Conservation (phyloP, 2,888 invertebrate species). For the Troides aeacus region DNA sequence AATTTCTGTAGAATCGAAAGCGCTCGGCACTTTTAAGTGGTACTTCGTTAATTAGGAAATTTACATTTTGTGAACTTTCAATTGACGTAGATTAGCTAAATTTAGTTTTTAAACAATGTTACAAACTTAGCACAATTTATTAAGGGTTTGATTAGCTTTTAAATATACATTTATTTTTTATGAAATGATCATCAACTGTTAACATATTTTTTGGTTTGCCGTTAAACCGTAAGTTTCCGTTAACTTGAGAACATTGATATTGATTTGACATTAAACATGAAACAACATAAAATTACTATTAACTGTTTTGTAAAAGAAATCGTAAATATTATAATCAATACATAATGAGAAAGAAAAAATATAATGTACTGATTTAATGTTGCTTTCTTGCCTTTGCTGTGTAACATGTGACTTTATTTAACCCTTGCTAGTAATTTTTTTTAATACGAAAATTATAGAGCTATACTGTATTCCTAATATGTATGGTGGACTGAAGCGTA, state of each 20-base stretch:
- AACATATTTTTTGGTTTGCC: too few species aligned
- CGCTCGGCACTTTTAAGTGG: constrained; percentile 10
- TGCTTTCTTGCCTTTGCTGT: too few species aligned
- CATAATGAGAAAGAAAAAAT: too few species aligned
- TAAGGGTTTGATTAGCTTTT: neutral
- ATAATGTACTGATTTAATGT: too few species aligned
- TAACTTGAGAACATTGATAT: neutral
- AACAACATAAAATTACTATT: too few species aligned
- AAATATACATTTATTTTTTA: neutral
- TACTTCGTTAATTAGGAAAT: constrained; percentile 23
- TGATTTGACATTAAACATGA: neutral
- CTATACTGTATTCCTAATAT: too few species aligned
- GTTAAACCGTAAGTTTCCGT: neutral
- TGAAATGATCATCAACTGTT: neutral
- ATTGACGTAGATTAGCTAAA: constrained; percentile 6
- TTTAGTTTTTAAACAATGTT: constrained; percentile 13
- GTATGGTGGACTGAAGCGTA: too few species aligned
- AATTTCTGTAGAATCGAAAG: constrained; percentile 28
- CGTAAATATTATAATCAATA: too few species aligned
- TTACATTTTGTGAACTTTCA: constrained; percentile 18
- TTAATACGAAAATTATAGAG: too few species aligned
- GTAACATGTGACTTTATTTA: too few species aligned
- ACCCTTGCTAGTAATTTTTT: too few species aligned
- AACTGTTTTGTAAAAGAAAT: too few species aligned
- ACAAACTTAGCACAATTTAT: neutral